Conservation (phyloP, 2,797 vertebrate species). For the Macroramphosus scolopax region DNA sequence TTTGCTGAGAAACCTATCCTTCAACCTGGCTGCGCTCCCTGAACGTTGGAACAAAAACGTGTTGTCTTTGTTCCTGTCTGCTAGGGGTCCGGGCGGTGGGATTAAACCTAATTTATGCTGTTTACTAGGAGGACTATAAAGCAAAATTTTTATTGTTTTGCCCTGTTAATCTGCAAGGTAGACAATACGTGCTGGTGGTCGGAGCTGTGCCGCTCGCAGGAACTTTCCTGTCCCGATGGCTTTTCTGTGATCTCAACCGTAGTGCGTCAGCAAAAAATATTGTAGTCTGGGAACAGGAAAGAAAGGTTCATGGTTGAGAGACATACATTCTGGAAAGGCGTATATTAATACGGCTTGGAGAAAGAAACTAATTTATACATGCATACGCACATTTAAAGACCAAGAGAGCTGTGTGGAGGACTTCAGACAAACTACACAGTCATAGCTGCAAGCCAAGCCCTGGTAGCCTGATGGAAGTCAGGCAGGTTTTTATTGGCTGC, state of each 20-base stretch:
- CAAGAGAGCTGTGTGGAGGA: conserved; percentile 47
- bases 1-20: conserved; percentile 59
- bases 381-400: conserved; percentile 18
- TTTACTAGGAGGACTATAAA: conserved; percentile 43
- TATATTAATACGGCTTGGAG: conserved; percentile 29
- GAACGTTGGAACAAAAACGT: conserved; percentile 51
- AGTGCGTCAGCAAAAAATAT: conserved; percentile 10
- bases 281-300: conserved; percentile 11
- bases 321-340: conserved; percentile 21
- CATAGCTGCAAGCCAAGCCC: conserved; percentile 51
- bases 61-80: conserved; percentile 57
- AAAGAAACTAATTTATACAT: conserved; percentile 38
- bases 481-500: conserved; percentile 77
- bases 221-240: conserved; percentile 11
- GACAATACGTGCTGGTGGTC: conserved; percentile 25
- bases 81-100: conserved; percentile 54
- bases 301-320: conserved; percentile 37
- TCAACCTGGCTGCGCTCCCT: conserved; percentile 49
- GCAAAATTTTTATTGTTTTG: conserved; percentile 33
- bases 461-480: conserved; percentile 78
- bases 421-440: conserved; percentile 47
- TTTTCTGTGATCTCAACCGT: conserved; percentile 35
- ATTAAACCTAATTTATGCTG: conserved; percentile 55
- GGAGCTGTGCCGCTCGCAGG: conserved; percentile 6
- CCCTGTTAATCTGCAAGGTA: conserved; percentile 25